phyloP scores from a whole-genome alignment of 2,797 vertebrate species.

The Eidolon dupreanum region DNA sequence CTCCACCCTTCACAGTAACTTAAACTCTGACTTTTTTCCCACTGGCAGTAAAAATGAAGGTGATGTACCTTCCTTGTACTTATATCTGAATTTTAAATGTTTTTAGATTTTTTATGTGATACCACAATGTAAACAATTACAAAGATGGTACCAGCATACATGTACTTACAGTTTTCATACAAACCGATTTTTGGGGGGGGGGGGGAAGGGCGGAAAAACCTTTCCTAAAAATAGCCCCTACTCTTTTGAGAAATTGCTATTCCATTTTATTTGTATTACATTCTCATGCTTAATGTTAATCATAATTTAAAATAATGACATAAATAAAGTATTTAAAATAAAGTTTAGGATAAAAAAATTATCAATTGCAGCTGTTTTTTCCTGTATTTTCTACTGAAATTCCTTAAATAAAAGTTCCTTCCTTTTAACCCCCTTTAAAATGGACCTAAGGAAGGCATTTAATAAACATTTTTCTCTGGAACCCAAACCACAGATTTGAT shows the following conservation, averaged over 20 bases:
- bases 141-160: background rate
- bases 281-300: constrained; percentile 44
- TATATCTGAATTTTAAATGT: constrained; percentile 45
- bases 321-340: constrained; percentile 23
- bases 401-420: background rate
- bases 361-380: background rate
- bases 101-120: constrained; percentile 19
- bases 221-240: background rate
- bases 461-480: constrained; percentile 19
- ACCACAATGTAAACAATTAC: background rate
- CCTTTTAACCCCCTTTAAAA: constrained; percentile 25
- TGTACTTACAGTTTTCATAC: constrained; percentile 26
- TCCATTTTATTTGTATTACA: constrained; percentile 50
- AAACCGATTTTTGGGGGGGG: background rate
- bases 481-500: background rate
- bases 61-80: constrained; percentile 32
- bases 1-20: background rate
- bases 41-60: background rate
- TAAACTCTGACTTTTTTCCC: background rate
- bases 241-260: background rate
- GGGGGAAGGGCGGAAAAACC: background rate
- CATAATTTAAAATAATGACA: background rate
- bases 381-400: constrained; percentile 28
- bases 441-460: constrained; percentile 27
- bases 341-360: constrained; percentile 29